Conservation (phyloP, 2,888 invertebrate species). For the Piscicola geometra region DNA sequence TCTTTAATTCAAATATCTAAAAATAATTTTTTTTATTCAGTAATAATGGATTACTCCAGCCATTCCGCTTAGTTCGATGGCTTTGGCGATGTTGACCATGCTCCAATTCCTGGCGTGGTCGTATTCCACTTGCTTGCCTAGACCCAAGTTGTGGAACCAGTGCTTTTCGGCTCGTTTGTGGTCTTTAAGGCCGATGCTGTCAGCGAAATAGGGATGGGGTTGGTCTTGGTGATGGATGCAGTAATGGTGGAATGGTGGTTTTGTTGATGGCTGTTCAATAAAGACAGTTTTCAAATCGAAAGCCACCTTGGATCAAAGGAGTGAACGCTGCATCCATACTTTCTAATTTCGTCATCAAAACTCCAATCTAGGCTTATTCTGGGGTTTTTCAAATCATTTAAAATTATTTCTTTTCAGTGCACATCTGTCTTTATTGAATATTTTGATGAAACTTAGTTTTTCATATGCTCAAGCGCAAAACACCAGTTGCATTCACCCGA, state of each 20-base stretch:
- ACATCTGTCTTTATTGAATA: too few species aligned
- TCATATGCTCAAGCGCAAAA: too few species aligned
- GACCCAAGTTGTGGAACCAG: constrained; percentile 22
- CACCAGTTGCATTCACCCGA: too few species aligned
- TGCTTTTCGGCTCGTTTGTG: not conserved
- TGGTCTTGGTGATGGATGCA: not conserved
- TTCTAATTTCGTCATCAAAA: constrained; percentile 2
- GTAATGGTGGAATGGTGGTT: not conserved
- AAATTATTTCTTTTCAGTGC: too few species aligned
- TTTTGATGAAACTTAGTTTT: too few species aligned
- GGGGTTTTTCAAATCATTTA: too few species aligned
- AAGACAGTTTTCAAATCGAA: too few species aligned
- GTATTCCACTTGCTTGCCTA: not conserved
- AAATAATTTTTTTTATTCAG: too few species aligned
- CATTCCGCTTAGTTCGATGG: too few species aligned
- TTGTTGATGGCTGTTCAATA: too few species aligned
- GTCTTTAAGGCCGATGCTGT: constrained; percentile 9
- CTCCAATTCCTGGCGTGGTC: not conserved
- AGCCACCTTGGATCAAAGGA: constrained; percentile 15
- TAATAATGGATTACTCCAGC: too few species aligned
- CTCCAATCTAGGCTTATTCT: constrained; percentile 16
- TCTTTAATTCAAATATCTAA: not conserved
- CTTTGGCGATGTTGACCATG: not conserved
- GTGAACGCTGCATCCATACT: constrained; percentile 10
- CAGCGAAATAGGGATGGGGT: too few species aligned